phyloP scores from a whole-genome alignment of 1,140 invertebrate genomes.

The Procambarus clarkii region DNA sequence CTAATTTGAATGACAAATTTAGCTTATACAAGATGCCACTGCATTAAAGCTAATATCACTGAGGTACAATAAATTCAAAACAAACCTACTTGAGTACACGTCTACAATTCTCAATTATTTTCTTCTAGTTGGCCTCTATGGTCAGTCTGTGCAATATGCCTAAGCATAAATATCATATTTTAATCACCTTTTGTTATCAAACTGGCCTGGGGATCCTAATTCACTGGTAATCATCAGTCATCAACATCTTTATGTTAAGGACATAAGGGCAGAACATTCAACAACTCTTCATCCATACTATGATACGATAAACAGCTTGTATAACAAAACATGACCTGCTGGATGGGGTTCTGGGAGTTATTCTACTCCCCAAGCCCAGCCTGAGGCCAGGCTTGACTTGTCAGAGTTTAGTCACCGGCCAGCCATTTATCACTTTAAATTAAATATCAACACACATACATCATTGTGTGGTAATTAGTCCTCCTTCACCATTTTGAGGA shows the following conservation, averaged over 20 bases:
- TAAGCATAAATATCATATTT: no score
- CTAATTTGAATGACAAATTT: neutral
- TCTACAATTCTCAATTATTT: neutral
- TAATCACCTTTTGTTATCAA: no score
- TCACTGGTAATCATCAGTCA: constrained; percentile 18
- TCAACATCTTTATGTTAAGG: neutral
- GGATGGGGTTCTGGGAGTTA: no score
- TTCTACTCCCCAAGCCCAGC: no score
- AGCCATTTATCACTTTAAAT: constrained; percentile 51
- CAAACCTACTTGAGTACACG: no score
- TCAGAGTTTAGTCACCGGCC: neutral
- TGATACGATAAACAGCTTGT: constrained; percentile 54
- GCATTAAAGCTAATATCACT: neutral
- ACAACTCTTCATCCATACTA: constrained; percentile 60
- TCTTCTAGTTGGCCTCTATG: no score
- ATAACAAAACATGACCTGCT: constrained; percentile 48
- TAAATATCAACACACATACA: constrained; percentile 64
- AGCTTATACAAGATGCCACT: neutral
- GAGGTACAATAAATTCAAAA: no score
- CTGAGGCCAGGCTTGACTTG: no score
- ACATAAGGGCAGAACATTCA: constrained; percentile 51
- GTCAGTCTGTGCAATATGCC: no score
- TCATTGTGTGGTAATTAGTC: constrained; percentile 39
- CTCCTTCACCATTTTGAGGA: constrained; percentile 11
- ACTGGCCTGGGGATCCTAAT: neutral